Evolutionary conservation across 2,113 vertebrate species (phyloP), one percentile per base, ranked within the genome.

Genomic region (Tychaedon coryphoeus): DNA sequence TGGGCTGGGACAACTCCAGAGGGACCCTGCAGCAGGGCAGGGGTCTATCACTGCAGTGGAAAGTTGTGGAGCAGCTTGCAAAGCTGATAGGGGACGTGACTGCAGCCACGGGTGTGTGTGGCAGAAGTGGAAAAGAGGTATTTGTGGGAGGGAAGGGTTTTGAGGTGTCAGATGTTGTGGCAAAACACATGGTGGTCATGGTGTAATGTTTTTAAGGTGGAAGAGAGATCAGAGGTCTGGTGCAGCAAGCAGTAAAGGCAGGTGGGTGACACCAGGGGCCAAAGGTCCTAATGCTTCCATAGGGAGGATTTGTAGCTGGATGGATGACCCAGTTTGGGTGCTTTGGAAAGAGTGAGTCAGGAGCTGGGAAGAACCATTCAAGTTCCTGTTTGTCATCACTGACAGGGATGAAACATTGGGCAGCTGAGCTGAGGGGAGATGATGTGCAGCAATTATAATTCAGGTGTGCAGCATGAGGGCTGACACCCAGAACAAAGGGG

Each of bases 41-140:
- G 15, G 3, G 3, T n/a, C 10, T 42, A 19, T 34, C 17, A 1
- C 58, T 23, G 25, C 0, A 0, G 9, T 12, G 36, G 36, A 5
- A 69, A 10, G 45, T 19, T 28, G 47, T 38, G 24, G 48, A 84
- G 70, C 43, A 72, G 74, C 56, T 83, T 43, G 31, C 33, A 50
- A 20, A 73, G 56, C 22, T 62, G 8, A 15, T 8, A 7, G 6
- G 13, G 11, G 15, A 12, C 0, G 1, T 73, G n/a, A n/a, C 40
- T 54, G 22, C 33, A 47, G 69, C 45, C 43, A 6, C 3, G 0
- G 23, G 5, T 19, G 14, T 8, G 19, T 2, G 31, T 29, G 25
- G 43, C 40, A 71, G 57, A 47, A 50, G 20, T 6, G 25, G 26
- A 15, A 25, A 66, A 77, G 53, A 69, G 29, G 5, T 51, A 22